Conservation (phyloP, 1,140 invertebrate species). For the Drosophila biarmipes region DNA sequence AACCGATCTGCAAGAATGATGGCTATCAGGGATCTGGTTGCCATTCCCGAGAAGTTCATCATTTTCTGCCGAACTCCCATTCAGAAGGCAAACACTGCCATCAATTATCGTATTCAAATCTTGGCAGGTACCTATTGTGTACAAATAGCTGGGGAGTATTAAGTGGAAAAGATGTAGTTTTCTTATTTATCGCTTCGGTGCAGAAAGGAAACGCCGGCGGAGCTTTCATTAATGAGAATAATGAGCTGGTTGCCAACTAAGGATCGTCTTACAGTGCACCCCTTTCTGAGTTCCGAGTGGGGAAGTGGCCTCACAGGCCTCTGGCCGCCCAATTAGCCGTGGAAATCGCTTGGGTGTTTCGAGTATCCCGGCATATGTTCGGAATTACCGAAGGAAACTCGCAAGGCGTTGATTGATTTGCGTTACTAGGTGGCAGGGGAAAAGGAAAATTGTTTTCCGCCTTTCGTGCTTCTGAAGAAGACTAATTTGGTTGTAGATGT, state of each 20-base stretch:
- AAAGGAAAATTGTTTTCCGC: slow-evolving; percentile 16
- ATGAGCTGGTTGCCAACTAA: slow-evolving; percentile 34
- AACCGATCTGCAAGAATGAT: slow-evolving; percentile 57
- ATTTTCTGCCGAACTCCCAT: slow-evolving; percentile 30
- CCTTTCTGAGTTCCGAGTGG: slow-evolving; percentile 13
- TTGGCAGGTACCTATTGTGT: slow-evolving; percentile 20
- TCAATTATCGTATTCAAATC: slow-evolving; percentile 49
- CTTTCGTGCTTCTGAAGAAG: slow-evolving; percentile 18
- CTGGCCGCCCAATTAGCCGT: slow-evolving; percentile 60
- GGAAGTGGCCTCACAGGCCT: slow-evolving; percentile 6
- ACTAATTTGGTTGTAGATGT: slow-evolving; percentile 43
- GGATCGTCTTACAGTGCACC: slow-evolving; percentile 37
- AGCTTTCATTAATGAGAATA: slow-evolving; percentile 74
- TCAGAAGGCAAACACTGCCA: slow-evolving; percentile 32
- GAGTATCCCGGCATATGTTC: slow-evolving; percentile 60
- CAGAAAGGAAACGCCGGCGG: slow-evolving; percentile 19
- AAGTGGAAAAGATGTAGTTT: slow-evolving; percentile 43
- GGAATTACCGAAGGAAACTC: slow-evolving; percentile 46
- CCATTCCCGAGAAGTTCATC: slow-evolving; percentile 24
- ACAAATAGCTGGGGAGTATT: slow-evolving; percentile 60
- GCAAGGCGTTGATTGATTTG: slow-evolving; percentile 61
- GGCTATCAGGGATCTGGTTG: slow-evolving; percentile 50
- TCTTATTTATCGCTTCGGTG: slow-evolving; percentile 47
- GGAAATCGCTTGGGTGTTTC: slow-evolving; percentile 40
- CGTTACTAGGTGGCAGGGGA: slow-evolving; percentile 35